phyloP scores from a whole-genome alignment of 2,888 invertebrate species.

The Noctua janthe region DNA sequence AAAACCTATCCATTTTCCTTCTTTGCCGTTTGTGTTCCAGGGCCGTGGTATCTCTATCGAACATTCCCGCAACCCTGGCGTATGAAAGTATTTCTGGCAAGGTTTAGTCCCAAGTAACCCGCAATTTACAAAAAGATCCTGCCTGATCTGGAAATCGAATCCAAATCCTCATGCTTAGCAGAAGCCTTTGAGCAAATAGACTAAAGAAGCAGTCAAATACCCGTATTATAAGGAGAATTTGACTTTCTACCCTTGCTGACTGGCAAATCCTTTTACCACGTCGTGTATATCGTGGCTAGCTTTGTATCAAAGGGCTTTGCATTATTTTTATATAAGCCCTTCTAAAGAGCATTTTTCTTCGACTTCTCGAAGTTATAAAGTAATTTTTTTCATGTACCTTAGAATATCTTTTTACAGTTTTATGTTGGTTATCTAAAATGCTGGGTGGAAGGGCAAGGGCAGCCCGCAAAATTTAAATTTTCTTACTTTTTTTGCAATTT shows the following conservation, averaged over 20 bases:
- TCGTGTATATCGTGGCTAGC: not conserved
- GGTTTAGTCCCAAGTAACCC: too few species aligned
- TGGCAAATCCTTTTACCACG: not conserved
- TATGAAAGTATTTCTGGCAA: too few species aligned
- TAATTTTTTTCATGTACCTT: not conserved
- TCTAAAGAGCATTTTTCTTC: not conserved
- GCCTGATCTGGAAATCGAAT: not conserved
- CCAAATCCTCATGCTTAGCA: not conserved
- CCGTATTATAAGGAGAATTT: not conserved
- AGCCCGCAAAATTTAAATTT: too few species aligned
- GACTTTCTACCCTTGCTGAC: not conserved
- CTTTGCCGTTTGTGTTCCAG: too few species aligned
- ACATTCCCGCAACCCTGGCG: too few species aligned
- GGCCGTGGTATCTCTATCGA: too few species aligned
- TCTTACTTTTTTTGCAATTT: too few species aligned
- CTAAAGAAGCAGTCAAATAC: not conserved
- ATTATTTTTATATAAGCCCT: not conserved
- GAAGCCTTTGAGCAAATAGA: not conserved
- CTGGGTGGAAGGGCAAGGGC: too few species aligned
- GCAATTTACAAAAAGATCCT: not conserved
- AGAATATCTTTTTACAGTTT: too few species aligned
- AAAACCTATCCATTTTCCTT: too few species aligned
- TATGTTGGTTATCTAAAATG: too few species aligned
- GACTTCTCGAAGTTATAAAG: not conserved
- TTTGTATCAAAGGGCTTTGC: not conserved